phyloP scores from a whole-genome alignment of 2,113 vertebrate genomes.

The Protobothrops flavoviridis region DNA sequence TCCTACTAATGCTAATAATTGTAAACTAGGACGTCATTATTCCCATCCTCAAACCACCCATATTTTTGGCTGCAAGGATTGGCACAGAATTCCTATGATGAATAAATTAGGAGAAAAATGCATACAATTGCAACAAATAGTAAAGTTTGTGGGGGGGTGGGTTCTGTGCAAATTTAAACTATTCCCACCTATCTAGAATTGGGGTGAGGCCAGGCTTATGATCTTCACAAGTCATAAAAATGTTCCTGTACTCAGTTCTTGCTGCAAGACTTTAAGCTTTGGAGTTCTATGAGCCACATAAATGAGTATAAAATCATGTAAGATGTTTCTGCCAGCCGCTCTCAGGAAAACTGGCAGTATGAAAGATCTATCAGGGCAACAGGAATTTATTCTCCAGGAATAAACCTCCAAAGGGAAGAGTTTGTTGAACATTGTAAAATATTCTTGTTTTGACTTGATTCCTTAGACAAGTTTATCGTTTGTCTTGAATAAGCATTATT shows the following conservation, averaged over 20 bases:
- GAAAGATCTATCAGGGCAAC: conserved; percentile 7
- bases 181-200: neutral
- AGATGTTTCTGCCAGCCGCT: neutral
- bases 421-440: neutral
- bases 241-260: neutral
- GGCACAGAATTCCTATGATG: neutral
- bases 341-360: conserved; percentile 1
- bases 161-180: neutral
- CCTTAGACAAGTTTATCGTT: neutral
- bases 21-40: neutral
- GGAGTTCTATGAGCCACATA: neutral
- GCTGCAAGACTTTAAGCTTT: neutral
- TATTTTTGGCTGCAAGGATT: neutral
- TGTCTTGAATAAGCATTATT: neutral
- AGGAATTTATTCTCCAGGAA: neutral
- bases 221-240: neutral
- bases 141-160: neutral
- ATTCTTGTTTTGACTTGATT: neutral
- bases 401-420: conserved; percentile 15
- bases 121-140: neutral
- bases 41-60: neutral
- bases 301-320: neutral
- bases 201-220: neutral
- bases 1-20: neutral
- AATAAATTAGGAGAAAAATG: neutral